Percentiles rank a stretch among this genome's conserved stretches.
phyloP scores from a whole-genome alignment of 35 echinoderm and acorn worm genomes.

The Acanthaster planci region DNA sequence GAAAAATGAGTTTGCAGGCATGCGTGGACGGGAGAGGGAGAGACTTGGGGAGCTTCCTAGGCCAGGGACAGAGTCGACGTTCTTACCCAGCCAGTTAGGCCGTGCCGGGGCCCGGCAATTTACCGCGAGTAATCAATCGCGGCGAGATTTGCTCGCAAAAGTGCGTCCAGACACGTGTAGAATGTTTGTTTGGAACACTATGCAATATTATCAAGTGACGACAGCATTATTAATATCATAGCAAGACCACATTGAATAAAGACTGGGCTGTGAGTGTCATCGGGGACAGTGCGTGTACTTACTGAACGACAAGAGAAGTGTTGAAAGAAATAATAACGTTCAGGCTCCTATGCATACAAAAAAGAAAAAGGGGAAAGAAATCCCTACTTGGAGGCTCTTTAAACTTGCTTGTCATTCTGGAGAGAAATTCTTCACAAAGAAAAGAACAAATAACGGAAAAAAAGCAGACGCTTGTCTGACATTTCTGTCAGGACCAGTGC shows the following conservation, averaged over 20 bases:
- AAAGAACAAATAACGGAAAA: no score
- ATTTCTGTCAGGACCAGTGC: no score
- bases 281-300: no score
- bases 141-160: constrained; percentile 11
- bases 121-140: neutral
- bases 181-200: neutral
- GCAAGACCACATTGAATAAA: neutral
- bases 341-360: no score
- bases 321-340: no score
- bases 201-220: constrained; percentile 15
- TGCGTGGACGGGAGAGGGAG: neutral
- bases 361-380: no score
- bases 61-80: neutral
- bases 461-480: no score
- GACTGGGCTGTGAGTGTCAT: no score
- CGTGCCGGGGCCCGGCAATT: neutral
- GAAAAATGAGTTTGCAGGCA: neutral
- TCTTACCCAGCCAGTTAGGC: neutral
- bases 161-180: neutral
- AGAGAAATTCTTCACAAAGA: no score
- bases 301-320: no score
- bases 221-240: constrained; percentile 18
- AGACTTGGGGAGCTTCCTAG: neutral
- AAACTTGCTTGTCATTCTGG: no score
- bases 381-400: no score